These are phyloP conservation scores for Piliocolobus tephrosceles DNA, from an alignment of 2,113 vertebrate species.

Conservation along the genomic window DNA sequence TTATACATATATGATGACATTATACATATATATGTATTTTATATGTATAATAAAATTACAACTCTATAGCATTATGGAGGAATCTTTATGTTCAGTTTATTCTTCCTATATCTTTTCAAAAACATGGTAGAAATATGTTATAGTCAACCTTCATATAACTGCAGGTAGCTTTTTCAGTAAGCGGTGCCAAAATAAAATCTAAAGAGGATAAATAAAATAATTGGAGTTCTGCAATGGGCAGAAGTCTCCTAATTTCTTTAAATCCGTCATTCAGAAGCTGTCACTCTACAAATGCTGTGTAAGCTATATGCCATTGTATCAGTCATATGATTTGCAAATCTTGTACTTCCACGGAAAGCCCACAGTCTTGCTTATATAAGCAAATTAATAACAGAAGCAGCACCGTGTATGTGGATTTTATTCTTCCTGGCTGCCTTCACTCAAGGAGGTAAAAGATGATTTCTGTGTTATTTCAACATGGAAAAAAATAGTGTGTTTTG, in stretches of 20 bases:
- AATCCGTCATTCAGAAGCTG: constrained; percentile 47
- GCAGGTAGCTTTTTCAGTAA: constrained; percentile 56
- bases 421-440: not conserved
- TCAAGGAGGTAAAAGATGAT: not conserved
- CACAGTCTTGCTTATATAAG: constrained; percentile 39
- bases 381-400: constrained; percentile 51
- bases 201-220: constrained; percentile 9
- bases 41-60: not conserved
- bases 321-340: not conserved
- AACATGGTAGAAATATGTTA: constrained; percentile 52
- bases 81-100: constrained; percentile 56
- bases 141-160: constrained; percentile 38
- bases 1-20: not conserved
- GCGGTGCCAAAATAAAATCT: constrained; percentile 55
- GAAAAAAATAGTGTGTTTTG: not conserved
- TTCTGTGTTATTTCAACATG: not conserved
- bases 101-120: constrained; percentile 58
- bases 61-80: not conserved
- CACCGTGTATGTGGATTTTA: not conserved
- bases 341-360: constrained; percentile 14
- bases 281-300: constrained; percentile 25
- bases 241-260: constrained; percentile 55
- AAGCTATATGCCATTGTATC: constrained; percentile 12
- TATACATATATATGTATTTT: not conserved
- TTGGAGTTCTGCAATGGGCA: constrained; percentile 56